Evolutionary conservation across 2,113 vertebrate genomes (phyloP).

Genomic region (Arenaria interpres): DNA sequence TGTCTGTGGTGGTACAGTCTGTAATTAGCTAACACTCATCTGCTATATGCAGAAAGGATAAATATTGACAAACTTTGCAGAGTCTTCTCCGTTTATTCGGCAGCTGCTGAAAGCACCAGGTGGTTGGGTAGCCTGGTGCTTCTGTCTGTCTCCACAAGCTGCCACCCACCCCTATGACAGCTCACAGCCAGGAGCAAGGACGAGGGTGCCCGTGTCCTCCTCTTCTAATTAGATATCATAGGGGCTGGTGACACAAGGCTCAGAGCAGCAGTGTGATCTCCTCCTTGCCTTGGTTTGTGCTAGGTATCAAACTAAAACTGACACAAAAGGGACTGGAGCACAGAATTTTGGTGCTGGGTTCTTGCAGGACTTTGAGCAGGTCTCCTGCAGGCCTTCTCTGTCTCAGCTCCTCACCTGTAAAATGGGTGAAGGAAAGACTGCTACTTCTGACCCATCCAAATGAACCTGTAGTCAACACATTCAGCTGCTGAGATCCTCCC

Average conservation of each 20-base stretch:
- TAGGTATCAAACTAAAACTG: background rate
- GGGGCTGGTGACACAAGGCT: background rate
- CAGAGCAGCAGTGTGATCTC: background rate
- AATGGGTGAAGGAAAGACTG: background rate
- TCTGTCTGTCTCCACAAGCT: background rate
- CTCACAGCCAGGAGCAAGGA: background rate
- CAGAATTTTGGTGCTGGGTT: background rate
- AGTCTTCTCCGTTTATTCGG: background rate
- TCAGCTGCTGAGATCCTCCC: background rate
- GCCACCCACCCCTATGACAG: background rate
- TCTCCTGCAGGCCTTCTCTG: background rate
- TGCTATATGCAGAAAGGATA: background rate
- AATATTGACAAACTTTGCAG: background rate
- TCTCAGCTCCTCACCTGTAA: background rate
- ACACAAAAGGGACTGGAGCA: background rate
- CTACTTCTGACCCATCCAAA: background rate
- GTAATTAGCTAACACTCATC: background rate
- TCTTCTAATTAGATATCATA: background rate
- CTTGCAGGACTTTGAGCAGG: background rate
- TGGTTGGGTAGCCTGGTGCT: background rate
- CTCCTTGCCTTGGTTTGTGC: background rate
- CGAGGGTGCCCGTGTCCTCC: background rate
- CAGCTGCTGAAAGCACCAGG: background rate
- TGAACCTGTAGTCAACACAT: rapidly evolving
- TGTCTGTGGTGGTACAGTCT: background rate